Conservation (phyloP, 2,797 vertebrate genomes). For the Ciconia nigra region DNA sequence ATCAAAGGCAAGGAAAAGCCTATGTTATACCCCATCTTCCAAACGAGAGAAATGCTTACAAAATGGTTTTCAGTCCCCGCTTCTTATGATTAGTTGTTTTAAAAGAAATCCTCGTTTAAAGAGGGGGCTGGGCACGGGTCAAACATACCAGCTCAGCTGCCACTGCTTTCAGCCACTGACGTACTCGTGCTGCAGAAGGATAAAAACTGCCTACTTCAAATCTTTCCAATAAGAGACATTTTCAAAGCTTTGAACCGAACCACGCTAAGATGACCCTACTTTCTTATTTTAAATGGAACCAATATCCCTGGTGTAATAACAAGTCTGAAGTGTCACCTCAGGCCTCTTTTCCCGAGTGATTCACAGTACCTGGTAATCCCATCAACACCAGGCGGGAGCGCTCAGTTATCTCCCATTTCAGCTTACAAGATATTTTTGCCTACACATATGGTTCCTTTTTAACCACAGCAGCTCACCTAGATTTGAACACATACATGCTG, state of each 20-base stretch:
- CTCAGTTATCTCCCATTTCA: neutral
- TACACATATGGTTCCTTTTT: neutral
- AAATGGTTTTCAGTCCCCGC: neutral
- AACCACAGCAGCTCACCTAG: neutral
- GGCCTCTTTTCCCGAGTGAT: neutral
- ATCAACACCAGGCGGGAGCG: neutral
- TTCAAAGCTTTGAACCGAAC: slow-evolving; percentile 35
- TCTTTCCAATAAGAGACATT: slow-evolving; percentile 9
- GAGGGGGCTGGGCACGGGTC: neutral
- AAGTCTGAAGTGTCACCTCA: neutral
- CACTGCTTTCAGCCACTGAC: neutral
- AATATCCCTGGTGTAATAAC: slow-evolving; percentile 17
- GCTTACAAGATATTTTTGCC: neutral
- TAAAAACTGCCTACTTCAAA: neutral
- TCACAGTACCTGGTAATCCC: slow-evolving; percentile 15
- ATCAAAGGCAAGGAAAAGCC: slow-evolving; percentile 32
- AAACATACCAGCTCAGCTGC: neutral
- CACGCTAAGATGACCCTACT: neutral
- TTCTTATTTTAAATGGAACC: neutral
- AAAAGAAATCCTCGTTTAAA: neutral
- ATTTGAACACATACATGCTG: neutral
- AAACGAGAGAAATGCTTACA: neutral
- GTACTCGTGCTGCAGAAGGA: neutral
- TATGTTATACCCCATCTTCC: neutral
- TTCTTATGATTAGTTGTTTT: neutral